Evolutionary conservation across 2,797 vertebrate species (phyloP), one percentile per base, ranked within the genome.

Genomic region (Cetoscarus ocellatus): DNA sequence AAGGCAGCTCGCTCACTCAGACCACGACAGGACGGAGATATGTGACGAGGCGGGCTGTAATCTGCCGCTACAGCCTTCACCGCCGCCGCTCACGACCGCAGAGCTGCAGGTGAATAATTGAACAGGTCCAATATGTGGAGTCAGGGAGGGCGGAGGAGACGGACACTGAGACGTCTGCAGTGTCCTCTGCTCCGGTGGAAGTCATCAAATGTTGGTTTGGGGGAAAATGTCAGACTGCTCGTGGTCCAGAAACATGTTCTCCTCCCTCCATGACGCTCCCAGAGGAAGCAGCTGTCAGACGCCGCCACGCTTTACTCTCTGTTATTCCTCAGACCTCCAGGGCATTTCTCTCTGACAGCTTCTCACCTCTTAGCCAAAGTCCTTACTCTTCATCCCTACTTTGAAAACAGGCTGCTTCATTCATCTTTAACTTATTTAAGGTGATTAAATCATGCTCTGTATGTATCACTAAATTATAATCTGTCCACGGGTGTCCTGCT

Each of bases 31-130:
- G 73, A 61, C 73, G 68, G 75, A 79, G 80, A 84, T 87, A 89
- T 92, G 82, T 90, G 61, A 86, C 93, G 88, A 91, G 92, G 77
- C 84, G 84, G 55, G 89, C 92, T 94, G 90, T 96, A 95, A 97
- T 95, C 90, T 89, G 85, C 94, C 94, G 89, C 90, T 96, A 94
- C 94, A 95, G 93, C 91, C 93, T 95, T 95, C 93, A 91, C 43
- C 14, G 10, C 91, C 90, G 90, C 81, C 86, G 94, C 94, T 94
- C 93, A 92, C 89, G 92, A 91, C 90, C 91, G 91, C 89, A 86
- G 90, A 93, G 91, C 48, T 88, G 90, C 78, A 75, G 82, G 86
- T 96, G 93, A 96, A 97, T 97, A 94, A 97, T 97, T 96, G 89
- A 97, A 91, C 88, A 93, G 91, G 91, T 94, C 93, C 91, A 94